A percentile compares a stretch with the other conserved stretches of the same genome.
phyloP scores from a whole-genome alignment of 2,113 vertebrate genomes.

The Octodon degus region DNA sequence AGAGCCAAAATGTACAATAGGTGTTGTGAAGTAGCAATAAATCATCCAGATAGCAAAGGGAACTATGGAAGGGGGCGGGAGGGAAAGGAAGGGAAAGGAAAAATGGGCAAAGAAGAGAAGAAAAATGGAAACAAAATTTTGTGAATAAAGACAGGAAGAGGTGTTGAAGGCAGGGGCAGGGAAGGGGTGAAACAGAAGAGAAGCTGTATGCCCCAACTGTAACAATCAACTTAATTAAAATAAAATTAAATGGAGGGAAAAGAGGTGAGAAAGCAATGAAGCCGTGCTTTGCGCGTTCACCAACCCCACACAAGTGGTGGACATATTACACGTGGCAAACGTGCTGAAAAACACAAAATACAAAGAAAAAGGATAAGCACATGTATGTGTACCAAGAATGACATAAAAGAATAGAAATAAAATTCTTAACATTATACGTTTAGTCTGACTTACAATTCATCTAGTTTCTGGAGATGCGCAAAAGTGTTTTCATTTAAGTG shows the following conservation, averaged over 20 bases:
- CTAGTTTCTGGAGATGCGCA: constrained; percentile 91
- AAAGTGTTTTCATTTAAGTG: constrained; percentile 92
- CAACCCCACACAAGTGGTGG: neutral
- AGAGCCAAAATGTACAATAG: too few relatives aligned
- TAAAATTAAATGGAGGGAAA: neutral
- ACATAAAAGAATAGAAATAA: constrained; percentile 19
- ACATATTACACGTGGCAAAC: neutral
- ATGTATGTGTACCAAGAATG: neutral
- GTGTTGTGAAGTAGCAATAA: neutral
- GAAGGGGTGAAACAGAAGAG: neutral
- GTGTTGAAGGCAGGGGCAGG: neutral
- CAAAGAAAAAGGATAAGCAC: neutral
- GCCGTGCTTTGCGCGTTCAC: neutral
- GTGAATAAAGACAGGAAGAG: neutral
- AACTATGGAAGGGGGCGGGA: neutral
- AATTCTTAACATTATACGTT: neutral
- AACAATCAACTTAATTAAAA: neutral
- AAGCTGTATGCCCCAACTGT: neutral
- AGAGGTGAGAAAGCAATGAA: neutral
- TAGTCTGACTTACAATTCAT: constrained; percentile 93
- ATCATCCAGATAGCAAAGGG: neutral
- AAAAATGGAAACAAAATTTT: neutral
- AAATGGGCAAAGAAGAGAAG: neutral
- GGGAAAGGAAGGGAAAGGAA: neutral
- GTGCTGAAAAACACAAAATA: neutral